Conservation (phyloP, 1,140 invertebrate genomes). For the Brachionus angularis region DNA sequence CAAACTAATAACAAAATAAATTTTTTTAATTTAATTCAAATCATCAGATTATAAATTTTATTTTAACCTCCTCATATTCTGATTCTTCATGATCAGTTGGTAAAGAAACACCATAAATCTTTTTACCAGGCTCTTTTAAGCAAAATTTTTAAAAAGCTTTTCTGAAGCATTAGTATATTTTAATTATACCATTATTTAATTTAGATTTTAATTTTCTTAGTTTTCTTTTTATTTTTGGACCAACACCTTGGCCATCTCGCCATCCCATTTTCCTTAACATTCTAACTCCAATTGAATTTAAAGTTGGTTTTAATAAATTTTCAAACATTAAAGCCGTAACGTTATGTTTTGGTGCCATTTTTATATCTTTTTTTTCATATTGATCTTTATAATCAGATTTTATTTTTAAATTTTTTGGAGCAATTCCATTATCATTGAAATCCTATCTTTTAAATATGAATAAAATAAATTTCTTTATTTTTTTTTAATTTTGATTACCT, state of each 20-base stretch:
- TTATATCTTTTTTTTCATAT: constrained; percentile 10
- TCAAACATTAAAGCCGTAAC: not conserved
- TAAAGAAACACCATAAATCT: constrained; percentile 23
- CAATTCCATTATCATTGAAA: constrained; percentile 87
- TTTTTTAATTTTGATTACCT: constrained; percentile 53
- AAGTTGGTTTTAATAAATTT: not conserved
- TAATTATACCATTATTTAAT: constrained; percentile 1
- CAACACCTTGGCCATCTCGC: constrained; percentile 84
- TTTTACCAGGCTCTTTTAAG: not conserved
- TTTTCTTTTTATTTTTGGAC: constrained; percentile 64
- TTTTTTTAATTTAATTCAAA: not conserved
- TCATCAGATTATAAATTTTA: constrained; percentile 49
- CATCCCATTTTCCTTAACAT: constrained; percentile 76
- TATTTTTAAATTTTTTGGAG: constrained; percentile 69
- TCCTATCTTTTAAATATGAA: constrained; percentile 63
- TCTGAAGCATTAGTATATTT: not conserved
- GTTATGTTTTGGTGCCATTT: constrained; percentile 3
- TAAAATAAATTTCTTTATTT: constrained; percentile 44
- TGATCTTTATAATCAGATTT: constrained; percentile 32
- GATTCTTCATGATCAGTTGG: constrained; percentile 44
- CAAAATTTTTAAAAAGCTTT: not conserved
- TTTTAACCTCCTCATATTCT: constrained; percentile 60
- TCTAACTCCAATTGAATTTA: constrained; percentile 69
- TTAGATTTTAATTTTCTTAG: constrained; percentile 20
- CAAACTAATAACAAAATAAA: constrained; percentile 27